Base-by-base conservation (phyloP, 2,888 invertebrate genomes). In the Agrypnus murinus region DNA sequence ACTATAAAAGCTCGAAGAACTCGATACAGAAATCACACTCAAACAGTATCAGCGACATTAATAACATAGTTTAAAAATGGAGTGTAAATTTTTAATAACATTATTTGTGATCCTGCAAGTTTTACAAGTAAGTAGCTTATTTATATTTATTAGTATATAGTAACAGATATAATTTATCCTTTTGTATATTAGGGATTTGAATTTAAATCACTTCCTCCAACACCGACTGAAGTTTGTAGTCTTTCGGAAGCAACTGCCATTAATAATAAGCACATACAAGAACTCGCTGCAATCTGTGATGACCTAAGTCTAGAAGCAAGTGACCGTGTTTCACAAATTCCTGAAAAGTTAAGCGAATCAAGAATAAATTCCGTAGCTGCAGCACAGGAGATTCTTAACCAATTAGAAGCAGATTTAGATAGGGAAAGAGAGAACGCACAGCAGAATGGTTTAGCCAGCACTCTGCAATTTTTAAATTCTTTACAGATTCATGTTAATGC, bases 51-150 rank as follows among this genome's bases (percentile, higher is more conserved):
- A 55, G 36, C 15, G 50, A 25, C 25, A 25, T 25, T 4, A n/a
- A 8, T 6, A 15, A 2, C 32, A 15, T 9, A 25, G 12, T 9
- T 7, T 17, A 15, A 17, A 15, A 25, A 53, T 55, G 55, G 17
- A 55, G 55, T 55, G 55, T 36, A 55, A 36, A 36, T 36, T 55
- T 55, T 14, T 34, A 15, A 14, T 10, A 15, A 10, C 36, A n/a
- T n/a, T n/a, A n/a, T 15, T 58, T 2, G 10, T 58, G 3, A 34
- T 55, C 15, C 6, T 48, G 7, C 2, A 34, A 10, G 36, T 36
- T 38, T 58, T 65, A 58, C 57, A 65, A 19, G 57, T 65, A 46
- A 55, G 57, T 65, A 17, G 12, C n/a, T 6, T 10, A 10, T 32
- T 14, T 12, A 38, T 32, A 36, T 7, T 65, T n/a, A 10, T 32